Evolutionary conservation across 2,797 vertebrate species (phyloP).

Genomic region (Sternarchorhynchus goeldii): DNA sequence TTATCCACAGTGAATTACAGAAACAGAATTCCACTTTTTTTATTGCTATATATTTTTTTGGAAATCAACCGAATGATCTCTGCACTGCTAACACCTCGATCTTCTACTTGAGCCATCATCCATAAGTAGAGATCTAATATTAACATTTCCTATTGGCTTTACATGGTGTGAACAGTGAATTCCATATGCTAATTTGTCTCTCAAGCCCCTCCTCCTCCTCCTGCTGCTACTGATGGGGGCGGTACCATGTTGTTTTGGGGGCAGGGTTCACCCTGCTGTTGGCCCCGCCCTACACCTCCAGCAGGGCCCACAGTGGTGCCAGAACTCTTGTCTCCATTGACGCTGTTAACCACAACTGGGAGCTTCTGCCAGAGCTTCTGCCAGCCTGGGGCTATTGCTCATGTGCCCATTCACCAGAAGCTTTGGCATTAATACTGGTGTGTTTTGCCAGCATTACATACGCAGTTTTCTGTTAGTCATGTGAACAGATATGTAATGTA

Average conservation of each 20-base stretch:
- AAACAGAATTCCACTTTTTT: no score
- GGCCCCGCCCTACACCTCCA: constrained; percentile 58
- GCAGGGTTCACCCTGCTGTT: constrained; percentile 57
- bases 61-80: no score
- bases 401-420: background rate
- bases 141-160: background rate
- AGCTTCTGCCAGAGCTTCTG: constrained; percentile 50
- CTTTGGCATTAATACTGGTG: background rate
- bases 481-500: no score
- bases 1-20: no score
- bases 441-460: no score
- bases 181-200: background rate
- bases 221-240: constrained; percentile 25
- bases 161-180: constrained; percentile 26
- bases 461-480: no score
- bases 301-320: constrained; percentile 54
- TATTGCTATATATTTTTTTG: no score
- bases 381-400: constrained; percentile 3
- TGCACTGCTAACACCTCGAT: no score
- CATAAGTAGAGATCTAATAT: background rate
- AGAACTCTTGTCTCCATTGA: constrained; percentile 60
- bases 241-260: background rate
- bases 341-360: constrained; percentile 51
- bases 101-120: background rate
- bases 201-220: background rate